phyloP scores from a whole-genome alignment of 2,888 invertebrate species.

The Elaeidobius kamerunicus region DNA sequence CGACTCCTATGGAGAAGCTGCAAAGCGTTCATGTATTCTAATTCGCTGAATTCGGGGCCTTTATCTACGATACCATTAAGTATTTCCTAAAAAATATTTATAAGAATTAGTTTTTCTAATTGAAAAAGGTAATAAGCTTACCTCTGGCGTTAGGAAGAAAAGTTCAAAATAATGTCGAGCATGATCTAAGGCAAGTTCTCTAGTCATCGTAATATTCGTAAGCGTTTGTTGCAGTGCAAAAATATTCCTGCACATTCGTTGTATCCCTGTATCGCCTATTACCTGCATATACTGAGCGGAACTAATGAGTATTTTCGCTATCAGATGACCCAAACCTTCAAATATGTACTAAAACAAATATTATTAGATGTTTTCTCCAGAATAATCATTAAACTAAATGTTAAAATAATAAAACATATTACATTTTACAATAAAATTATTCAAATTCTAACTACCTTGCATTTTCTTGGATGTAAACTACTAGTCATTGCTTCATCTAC shows the following conservation, averaged over 20 bases:
- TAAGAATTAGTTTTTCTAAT: too few species aligned
- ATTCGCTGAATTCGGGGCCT: constrained; percentile 82
- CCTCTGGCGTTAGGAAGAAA: constrained; percentile 78
- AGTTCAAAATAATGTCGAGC: constrained; percentile 87
- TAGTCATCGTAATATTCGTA: constrained; percentile 77
- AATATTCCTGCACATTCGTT: constrained; percentile 82
- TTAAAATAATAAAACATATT: too few species aligned
- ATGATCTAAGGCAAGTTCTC: constrained; percentile 82
- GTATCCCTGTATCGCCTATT: constrained; percentile 78
- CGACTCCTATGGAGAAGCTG: constrained; percentile 69
- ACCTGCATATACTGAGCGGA: constrained; percentile 75
- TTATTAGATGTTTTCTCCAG: too few species aligned
- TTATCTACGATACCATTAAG: constrained; percentile 79
- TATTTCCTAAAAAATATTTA: constrained; percentile 69
- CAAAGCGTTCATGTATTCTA: constrained; percentile 85
- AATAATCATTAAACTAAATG: background rate
- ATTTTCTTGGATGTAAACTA: constrained; percentile 73
- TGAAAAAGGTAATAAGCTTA: constrained; percentile 47
- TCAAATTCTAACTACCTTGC: constrained; percentile 56
- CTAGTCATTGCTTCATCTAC: constrained; percentile 76
- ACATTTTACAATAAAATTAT: background rate
- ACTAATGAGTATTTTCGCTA: constrained; percentile 76
- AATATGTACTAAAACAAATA: constrained; percentile 69
- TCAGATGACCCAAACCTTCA: constrained; percentile 79
- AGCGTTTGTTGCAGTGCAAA: constrained; percentile 81